Evolutionary conservation across 2,113 vertebrate species (phyloP).

Genomic region (Tenebrosternarchus preto): DNA sequence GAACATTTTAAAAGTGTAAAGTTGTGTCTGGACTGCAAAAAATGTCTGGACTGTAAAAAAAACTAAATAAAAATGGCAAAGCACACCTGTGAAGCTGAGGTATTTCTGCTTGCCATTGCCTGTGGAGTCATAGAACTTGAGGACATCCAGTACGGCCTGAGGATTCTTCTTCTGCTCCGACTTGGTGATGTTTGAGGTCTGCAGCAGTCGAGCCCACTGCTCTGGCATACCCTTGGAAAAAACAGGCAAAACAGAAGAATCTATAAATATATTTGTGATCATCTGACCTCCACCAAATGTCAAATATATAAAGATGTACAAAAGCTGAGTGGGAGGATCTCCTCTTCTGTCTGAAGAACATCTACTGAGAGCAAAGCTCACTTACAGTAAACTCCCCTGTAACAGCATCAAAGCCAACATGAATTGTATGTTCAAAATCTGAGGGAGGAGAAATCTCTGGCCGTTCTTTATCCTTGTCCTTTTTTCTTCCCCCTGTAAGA

Average conservation of each 20-base stretch:
- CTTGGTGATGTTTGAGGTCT: slow-evolving; percentile 97
- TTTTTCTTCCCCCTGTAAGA: slow-evolving; percentile 87
- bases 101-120: slow-evolving; percentile 94
- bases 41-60: too few relatives aligned
- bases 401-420: slow-evolving; percentile 95
- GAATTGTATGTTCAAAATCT: slow-evolving; percentile 98
- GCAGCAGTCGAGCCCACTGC: slow-evolving; percentile 95
- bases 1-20: too few relatives aligned
- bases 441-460: slow-evolving; percentile 96
- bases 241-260: background rate
- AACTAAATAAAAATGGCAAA: too few relatives aligned
- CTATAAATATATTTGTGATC: background rate
- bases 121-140: slow-evolving; percentile 96
- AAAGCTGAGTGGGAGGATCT: background rate
- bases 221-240: slow-evolving; percentile 92
- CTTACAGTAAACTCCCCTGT: slow-evolving; percentile 98
- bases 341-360: too few relatives aligned
- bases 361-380: slow-evolving; percentile 29
- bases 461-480: slow-evolving; percentile 92
- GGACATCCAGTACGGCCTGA: slow-evolving; percentile 93
- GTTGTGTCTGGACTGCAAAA: too few relatives aligned
- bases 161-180: slow-evolving; percentile 98
- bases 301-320: background rate
- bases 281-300: too few relatives aligned
- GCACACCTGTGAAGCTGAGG: slow-evolving; percentile 86